A percentile compares a stretch with the other conserved stretches of the same genome.
Conservation (phyloP, 53 echinoderm and acorn worm genomes). For the Antedon mediterranea region DNA sequence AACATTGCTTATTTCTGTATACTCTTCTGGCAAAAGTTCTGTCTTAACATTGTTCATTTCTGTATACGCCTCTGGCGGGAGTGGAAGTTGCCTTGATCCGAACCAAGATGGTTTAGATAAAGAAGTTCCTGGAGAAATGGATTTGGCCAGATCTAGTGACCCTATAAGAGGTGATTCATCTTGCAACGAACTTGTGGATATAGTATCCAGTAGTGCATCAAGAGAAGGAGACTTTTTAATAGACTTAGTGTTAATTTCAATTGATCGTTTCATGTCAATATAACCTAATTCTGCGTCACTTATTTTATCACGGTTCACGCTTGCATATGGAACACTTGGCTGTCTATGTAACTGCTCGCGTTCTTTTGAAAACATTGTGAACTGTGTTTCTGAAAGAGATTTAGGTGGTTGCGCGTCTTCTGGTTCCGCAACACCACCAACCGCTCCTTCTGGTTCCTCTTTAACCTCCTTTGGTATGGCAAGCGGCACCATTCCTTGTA, state of each 20-base stretch:
- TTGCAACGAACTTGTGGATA: conserved; percentile 27
- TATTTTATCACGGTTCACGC: background rate
- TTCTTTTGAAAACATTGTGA: background rate
- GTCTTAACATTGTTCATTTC: background rate
- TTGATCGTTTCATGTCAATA: background rate
- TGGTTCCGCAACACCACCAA: background rate
- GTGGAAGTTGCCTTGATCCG: conserved; percentile 38
- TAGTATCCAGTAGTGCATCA: conserved; percentile 15
- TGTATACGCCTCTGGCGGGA: conserved; percentile 23
- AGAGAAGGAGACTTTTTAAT: conserved; percentile 3
- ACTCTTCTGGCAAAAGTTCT: too few species aligned
- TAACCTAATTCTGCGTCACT: background rate
- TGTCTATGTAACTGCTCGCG: background rate
- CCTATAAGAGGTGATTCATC: conserved; percentile 57
- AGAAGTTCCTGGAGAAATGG: conserved; percentile 7
- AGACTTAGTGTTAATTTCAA: background rate
- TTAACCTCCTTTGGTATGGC: conserved; percentile 18
- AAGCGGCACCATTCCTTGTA: conserved; percentile 1
- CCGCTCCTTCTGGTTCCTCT: background rate
- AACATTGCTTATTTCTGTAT: too few species aligned
- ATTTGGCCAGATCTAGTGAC: conserved; percentile 56
- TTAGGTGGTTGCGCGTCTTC: conserved; percentile 5
- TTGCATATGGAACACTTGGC: background rate
- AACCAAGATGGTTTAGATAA: conserved; percentile 34
- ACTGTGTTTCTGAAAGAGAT: background rate